Conservation (phyloP, 1,140 invertebrate species). For the Drosophila nigrodunni region DNA sequence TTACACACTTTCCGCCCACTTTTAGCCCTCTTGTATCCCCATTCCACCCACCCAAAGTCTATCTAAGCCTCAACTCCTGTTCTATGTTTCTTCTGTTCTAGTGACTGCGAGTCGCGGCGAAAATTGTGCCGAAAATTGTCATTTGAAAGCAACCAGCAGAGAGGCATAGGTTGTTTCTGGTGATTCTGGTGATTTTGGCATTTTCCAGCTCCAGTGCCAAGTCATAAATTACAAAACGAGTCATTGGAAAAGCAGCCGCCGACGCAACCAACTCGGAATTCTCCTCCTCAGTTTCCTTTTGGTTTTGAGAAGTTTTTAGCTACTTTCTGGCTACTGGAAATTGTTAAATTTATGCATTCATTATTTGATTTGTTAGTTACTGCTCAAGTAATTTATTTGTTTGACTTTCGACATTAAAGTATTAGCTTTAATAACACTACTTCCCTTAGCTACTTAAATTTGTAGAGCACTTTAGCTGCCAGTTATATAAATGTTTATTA, state of each 20-base stretch:
- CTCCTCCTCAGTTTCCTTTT: neutral
- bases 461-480: constrained; percentile 64
- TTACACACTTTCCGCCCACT: constrained; percentile 64
- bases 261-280: constrained; percentile 18
- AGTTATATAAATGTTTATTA: constrained; percentile 81
- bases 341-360: constrained; percentile 79
- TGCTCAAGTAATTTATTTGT: constrained; percentile 73
- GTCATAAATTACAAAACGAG: constrained; percentile 79
- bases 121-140: constrained; percentile 82
- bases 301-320: constrained; percentile 41
- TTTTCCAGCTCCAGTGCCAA: constrained; percentile 57
- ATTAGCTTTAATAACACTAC: neutral
- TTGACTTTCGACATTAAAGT: constrained; percentile 41
- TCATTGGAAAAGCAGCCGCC: constrained; percentile 77
- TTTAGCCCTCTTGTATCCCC: neutral
- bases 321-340: constrained; percentile 69
- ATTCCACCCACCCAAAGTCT: too few relatives aligned
- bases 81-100: constrained; percentile 15
- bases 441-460: neutral
- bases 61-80: neutral
- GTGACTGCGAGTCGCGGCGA: constrained; percentile 45
- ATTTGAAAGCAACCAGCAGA: constrained; percentile 45
- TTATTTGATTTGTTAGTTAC: constrained; percentile 79
- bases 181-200: constrained; percentile 11
- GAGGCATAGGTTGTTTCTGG: constrained; percentile 32